These are phyloP conservation scores for Cremastinae sp. DNA, from an alignment of 2,888 invertebrate genomes.

Conservation along the genomic window DNA sequence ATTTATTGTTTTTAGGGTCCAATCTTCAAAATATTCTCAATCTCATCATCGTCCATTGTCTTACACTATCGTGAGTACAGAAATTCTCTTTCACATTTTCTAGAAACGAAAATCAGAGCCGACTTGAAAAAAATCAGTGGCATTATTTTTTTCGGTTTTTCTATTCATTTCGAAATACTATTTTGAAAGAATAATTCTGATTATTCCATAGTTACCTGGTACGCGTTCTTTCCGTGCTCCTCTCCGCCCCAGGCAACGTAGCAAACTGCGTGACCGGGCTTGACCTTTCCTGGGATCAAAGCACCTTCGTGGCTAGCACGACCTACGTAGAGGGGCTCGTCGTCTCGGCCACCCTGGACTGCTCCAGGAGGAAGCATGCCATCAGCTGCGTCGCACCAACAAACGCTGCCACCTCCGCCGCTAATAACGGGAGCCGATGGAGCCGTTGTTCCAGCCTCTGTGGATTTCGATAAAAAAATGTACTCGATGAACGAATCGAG, in stretches of 20 bases:
- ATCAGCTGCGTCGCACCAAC: slow-evolving; percentile 86
- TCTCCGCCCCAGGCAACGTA: slow-evolving; percentile 90
- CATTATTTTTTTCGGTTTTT: background rate
- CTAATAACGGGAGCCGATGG: slow-evolving; percentile 70
- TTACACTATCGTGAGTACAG: too few species aligned
- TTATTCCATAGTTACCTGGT: slow-evolving; percentile 82
- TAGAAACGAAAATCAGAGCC: too few species aligned
- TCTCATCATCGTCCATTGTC: too few species aligned
- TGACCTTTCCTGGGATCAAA: slow-evolving; percentile 90
- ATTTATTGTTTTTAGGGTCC: too few species aligned
- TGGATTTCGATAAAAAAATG: background rate
- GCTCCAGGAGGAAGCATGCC: slow-evolving; percentile 88
- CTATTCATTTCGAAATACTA: background rate
- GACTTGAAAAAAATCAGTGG: too few species aligned
- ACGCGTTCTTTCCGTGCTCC: slow-evolving; percentile 85
- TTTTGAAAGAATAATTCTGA: background rate
- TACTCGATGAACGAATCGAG: background rate
- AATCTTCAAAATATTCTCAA: too few species aligned
- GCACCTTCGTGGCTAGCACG: slow-evolving; percentile 87
- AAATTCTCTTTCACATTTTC: too few species aligned
- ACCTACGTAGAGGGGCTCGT: slow-evolving; percentile 85
- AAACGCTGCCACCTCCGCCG: slow-evolving; percentile 81
- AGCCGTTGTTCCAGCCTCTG: slow-evolving; percentile 59
- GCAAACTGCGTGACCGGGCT: slow-evolving; percentile 86
- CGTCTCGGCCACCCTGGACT: slow-evolving; percentile 86